A percentile compares a stretch with the other conserved stretches of the same genome.
phyloP scores from a whole-genome alignment of 2,113 vertebrate species.

The Corvus hawaiiensis region DNA sequence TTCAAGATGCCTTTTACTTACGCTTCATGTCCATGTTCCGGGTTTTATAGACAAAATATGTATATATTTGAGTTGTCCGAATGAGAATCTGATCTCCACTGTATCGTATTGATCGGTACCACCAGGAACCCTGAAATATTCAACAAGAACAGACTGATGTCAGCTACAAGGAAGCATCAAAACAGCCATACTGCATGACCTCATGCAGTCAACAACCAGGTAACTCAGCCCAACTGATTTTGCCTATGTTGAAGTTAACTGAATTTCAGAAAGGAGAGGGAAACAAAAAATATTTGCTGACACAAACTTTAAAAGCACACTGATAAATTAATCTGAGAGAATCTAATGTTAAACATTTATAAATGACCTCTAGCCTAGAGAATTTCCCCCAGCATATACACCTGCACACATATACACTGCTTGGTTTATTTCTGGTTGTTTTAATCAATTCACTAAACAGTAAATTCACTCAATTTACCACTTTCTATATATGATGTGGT shows the following conservation, averaged over 20 bases:
- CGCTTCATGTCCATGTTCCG: slow-evolving; percentile 99
- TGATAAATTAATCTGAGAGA: not conserved
- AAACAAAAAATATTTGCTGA: not conserved
- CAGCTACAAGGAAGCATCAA: not conserved
- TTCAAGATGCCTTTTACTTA: slow-evolving; percentile 71
- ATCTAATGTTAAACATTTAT: not conserved
- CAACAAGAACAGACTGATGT: not conserved
- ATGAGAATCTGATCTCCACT: slow-evolving; percentile 99
- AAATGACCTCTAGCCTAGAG: not conserved
- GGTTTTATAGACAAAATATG: slow-evolving; percentile 98
- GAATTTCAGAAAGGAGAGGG: not conserved
- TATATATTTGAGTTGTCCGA: slow-evolving; percentile 97
- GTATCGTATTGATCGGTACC: slow-evolving; percentile 98
- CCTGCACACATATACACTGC: not conserved
- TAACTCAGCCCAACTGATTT: not conserved
- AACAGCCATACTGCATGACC: not conserved
- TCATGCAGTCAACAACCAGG: not conserved
- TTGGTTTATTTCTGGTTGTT: not conserved
- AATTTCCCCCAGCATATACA: not conserved
- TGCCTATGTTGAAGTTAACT: not conserved
- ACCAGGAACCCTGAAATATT: slow-evolving; percentile 90
- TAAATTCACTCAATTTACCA: not conserved
- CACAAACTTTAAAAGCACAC: not conserved
- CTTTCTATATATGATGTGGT: not conserved
- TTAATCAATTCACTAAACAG: not conserved